Conservation (phyloP, 2,113 vertebrate species). For the Nycticorax nycticorax region DNA sequence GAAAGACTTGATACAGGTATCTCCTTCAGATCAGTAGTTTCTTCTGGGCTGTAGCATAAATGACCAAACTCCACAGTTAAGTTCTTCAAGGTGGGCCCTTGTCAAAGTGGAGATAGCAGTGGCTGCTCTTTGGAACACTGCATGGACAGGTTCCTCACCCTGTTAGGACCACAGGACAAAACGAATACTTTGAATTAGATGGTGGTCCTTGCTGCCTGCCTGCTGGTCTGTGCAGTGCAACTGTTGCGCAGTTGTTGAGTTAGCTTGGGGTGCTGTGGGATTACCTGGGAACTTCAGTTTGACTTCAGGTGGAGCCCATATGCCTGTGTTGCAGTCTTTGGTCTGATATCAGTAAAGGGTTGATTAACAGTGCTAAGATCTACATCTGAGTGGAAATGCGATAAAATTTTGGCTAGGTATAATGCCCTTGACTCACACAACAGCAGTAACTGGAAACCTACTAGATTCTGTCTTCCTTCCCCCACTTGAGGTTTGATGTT, state of each 20-base stretch:
- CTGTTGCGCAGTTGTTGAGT: accelerated
- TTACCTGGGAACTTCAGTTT: not conserved
- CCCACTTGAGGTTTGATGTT: not conserved
- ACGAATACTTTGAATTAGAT: not conserved
- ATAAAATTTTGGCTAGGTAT: not conserved
- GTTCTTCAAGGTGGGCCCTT: not conserved
- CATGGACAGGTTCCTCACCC: not conserved
- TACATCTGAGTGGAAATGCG: not conserved
- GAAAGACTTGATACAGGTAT: not conserved
- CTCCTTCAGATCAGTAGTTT: not conserved
- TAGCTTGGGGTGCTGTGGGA: not conserved
- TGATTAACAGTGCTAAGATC: not conserved
- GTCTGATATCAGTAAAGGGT: not conserved
- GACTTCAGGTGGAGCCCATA: not conserved
- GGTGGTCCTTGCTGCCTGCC: not conserved
- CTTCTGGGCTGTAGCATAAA: not conserved
- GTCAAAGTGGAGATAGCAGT: not conserved
- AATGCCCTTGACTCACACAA: not conserved
- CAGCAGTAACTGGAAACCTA: not conserved
- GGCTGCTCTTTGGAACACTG: not conserved
- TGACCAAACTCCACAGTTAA: not conserved
- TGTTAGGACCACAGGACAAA: not conserved
- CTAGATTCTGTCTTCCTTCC: not conserved
- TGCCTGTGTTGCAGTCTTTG: accelerated
- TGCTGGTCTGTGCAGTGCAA: not conserved